These are phyloP conservation scores for Mesocricetus auratus DNA, from an alignment of 2,113 vertebrate genomes.

Conservation along the genomic window DNA sequence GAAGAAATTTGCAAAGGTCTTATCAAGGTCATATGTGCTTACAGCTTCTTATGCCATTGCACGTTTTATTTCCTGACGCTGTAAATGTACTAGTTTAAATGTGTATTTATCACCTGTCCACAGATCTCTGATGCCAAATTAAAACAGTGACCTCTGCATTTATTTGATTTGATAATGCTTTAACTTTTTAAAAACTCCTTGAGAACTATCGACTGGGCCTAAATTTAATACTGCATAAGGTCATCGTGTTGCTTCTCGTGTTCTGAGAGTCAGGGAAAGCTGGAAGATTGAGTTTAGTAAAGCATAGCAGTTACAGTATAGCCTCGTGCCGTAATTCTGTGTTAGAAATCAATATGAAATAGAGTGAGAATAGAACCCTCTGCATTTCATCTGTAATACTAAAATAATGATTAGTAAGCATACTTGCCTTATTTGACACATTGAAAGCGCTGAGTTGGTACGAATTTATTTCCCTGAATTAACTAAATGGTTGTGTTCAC, in stretches of 20 bases:
- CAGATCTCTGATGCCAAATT: conserved; percentile 14
- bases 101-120: neutral
- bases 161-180: conserved; percentile 51
- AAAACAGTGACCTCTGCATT: neutral
- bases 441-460: neutral
- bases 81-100: neutral
- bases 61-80: neutral
- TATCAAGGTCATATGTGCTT: neutral
- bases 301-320: neutral
- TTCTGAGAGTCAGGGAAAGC: conserved; percentile 51
- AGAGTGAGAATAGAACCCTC: neutral
- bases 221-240: conserved; percentile 61
- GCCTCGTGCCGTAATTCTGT: conserved; percentile 50
- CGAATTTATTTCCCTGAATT: conserved; percentile 42
- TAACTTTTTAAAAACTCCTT: conserved; percentile 26
- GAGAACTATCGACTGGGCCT: conserved; percentile 66
- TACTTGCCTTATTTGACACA: neutral
- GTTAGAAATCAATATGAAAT: conserved; percentile 73
- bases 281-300: conserved; percentile 62
- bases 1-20: neutral
- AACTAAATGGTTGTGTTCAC: neutral
- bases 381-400: conserved; percentile 32
- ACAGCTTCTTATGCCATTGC: neutral
- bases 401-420: conserved; percentile 52
- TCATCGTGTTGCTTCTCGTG: conserved; percentile 30